Base-by-base conservation (phyloP, 2,113 vertebrate genomes). In the Actinemys pallida region DNA sequence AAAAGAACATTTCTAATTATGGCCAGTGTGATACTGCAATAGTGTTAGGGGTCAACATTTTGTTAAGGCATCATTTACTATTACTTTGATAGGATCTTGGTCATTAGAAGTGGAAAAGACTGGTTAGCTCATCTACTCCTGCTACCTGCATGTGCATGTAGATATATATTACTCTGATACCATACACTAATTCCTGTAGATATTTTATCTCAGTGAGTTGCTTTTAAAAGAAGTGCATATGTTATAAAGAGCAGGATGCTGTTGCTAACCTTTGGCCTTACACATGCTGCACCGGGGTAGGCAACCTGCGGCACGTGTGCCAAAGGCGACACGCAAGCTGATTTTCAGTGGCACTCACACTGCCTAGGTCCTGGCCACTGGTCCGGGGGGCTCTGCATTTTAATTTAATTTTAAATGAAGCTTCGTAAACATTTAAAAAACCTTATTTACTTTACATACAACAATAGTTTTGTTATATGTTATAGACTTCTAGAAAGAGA, bases 161-260 rank as follows among this genome's bases (percentile, higher is more conserved):
- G 35, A 19, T 69, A n/a, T 19, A 69, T 35, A 75, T 90, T 84
- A 91, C 42, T 85, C 81, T 84, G n/a, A 91, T 85, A 62, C 52
- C 35, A 65, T 53, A 52, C 35, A 83, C 65, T 65, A 78, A 81
- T 57, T 42, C 5, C 80, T 91, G 81, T 62, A 96, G 65, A 91
- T 86, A 75, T 92, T 96, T 92, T 83, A 53, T 88, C 82, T 76
- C 50, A 85, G 56, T 95, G 62, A 94, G 84, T 6, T 82, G 10
- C 83, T 92, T 93, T 93, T 81, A 90, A 94, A 96, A 95, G 29
- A 93, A 96, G 88, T 83, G 81, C 78, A 52, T 25, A 85, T 92
- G 84, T 90, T 83, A 83, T 87, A 91, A 95, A 91, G 79, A 92
- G 53, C 29, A 86, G 27, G 42, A 89, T 84, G n/a, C 53, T 88